These are phyloP conservation scores for Odontocolon sp. DNA, from an alignment of 2,888 invertebrate species.

Conservation along the genomic window DNA sequence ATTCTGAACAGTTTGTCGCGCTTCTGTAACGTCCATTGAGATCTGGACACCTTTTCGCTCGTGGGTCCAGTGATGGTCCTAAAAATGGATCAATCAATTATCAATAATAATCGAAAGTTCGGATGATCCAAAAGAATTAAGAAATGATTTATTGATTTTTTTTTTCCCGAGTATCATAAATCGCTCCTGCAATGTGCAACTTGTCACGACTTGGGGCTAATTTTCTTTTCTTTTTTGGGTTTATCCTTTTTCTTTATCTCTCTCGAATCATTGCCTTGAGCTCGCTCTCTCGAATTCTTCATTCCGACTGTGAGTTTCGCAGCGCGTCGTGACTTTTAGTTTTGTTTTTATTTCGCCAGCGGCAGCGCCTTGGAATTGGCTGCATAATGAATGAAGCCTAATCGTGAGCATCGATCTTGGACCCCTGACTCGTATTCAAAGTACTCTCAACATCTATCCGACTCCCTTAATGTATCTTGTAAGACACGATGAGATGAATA, in stretches of 20 bases:
- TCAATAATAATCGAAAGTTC: neutral
- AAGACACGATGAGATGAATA: constrained; percentile 39
- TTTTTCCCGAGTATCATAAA: constrained; percentile 28
- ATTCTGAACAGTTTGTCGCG: constrained; percentile 84
- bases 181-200: constrained; percentile 1
- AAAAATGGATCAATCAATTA: neutral
- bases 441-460: constrained; percentile 22
- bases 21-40: constrained; percentile 85
- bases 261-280: constrained; percentile 18
- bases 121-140: neutral
- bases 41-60: constrained; percentile 82
- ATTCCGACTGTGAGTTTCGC: constrained; percentile 50
- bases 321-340: constrained; percentile 38
- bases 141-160: neutral
- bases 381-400: constrained; percentile 64
- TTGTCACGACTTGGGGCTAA: constrained; percentile 6
- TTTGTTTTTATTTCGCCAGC: constrained; percentile 47
- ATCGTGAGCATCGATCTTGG: constrained; percentile 62
- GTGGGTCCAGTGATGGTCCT: constrained; percentile 11
- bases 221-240: constrained; percentile 30
- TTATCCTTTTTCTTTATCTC: constrained; percentile 13
- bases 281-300: constrained; percentile 41
- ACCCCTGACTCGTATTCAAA: constrained; percentile 55
- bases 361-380: constrained; percentile 50
- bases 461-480: constrained; percentile 45